Percentiles rank a stretch among this genome's conserved stretches.
phyloP scores from a whole-genome alignment of 2,113 vertebrate species.

The Melanerpes formicivorus region DNA sequence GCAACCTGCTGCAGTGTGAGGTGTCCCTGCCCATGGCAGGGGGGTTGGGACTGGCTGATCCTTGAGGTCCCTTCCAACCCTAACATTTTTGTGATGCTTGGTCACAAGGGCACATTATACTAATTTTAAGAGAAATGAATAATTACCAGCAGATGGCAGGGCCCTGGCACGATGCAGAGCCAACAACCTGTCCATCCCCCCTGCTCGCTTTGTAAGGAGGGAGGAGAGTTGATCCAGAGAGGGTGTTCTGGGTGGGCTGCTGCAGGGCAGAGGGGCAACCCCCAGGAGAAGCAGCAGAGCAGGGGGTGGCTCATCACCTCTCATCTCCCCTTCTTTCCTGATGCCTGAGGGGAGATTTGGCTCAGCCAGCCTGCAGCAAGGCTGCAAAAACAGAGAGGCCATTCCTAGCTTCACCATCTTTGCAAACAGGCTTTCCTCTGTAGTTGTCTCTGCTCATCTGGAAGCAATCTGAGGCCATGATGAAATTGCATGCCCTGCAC shows the following conservation, averaged over 20 bases:
- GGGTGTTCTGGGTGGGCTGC: neutral
- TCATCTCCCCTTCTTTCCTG: neutral
- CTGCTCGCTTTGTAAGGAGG: neutral
- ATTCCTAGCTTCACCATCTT: neutral
- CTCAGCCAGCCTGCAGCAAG: neutral
- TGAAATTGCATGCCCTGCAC: neutral
- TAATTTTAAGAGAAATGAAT: neutral
- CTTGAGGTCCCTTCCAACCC: no score
- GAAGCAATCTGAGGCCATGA: slow-evolving; percentile 19
- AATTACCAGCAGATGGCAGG: neutral
- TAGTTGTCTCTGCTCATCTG: neutral
- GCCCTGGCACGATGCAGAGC: neutral
- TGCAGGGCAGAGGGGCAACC: neutral
- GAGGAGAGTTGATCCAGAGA: neutral
- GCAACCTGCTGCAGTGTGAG: no score
- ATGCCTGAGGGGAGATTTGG: neutral
- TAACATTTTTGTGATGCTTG: no score
- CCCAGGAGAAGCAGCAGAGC: neutral
- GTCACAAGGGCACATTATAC: no score
- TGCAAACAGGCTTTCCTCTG: neutral
- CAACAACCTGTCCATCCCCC: neutral
- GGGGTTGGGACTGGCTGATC: no score
- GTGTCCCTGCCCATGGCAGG: no score
- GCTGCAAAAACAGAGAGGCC: neutral
- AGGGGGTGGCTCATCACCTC: neutral